A percentile compares a stretch with the other conserved stretches of the same genome.
Conservation (phyloP, 2,888 invertebrate species). For the Harpalus rubripes region DNA sequence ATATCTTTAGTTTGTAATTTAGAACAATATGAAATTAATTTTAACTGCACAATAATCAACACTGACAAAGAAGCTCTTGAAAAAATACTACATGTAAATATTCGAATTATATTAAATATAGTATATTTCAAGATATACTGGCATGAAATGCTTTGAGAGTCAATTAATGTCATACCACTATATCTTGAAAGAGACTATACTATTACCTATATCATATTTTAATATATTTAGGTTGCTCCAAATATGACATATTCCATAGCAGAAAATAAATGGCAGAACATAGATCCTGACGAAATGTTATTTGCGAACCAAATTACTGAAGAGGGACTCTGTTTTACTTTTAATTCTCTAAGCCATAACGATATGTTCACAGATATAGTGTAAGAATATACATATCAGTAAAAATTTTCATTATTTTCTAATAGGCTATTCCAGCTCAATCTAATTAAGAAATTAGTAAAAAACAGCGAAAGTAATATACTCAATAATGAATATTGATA, state of each 20-base stretch:
- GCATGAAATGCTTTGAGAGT: too few relatives aligned
- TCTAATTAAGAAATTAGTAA: too few relatives aligned
- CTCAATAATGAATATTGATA: too few relatives aligned
- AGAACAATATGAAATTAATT: not conserved
- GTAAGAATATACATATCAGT: slow-evolving; percentile 73
- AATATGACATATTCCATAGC: not conserved
- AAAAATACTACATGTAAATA: slow-evolving; percentile 29
- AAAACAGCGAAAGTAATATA: too few relatives aligned
- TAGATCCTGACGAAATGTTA: slow-evolving; percentile 72
- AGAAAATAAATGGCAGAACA: slow-evolving; percentile 1
- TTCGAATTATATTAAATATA: not conserved
- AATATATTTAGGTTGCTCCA: slow-evolving; percentile 56
- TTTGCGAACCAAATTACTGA: slow-evolving; percentile 84
- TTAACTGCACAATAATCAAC: not conserved
- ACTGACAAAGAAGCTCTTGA: slow-evolving; percentile 27
- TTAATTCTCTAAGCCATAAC: slow-evolving; percentile 82
- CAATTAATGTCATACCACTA: too few relatives aligned
- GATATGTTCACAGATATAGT: slow-evolving; percentile 81
- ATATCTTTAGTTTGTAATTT: too few relatives aligned
- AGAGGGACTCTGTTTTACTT: slow-evolving; percentile 86
- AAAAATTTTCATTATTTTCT: not conserved
- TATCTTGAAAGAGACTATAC: too few relatives aligned
- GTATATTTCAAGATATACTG: too few relatives aligned
- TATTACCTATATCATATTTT: not conserved
- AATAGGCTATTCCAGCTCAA: too few relatives aligned